phyloP scores from a whole-genome alignment of 1,140 invertebrate genomes.

The Drosophila kepulauana region DNA sequence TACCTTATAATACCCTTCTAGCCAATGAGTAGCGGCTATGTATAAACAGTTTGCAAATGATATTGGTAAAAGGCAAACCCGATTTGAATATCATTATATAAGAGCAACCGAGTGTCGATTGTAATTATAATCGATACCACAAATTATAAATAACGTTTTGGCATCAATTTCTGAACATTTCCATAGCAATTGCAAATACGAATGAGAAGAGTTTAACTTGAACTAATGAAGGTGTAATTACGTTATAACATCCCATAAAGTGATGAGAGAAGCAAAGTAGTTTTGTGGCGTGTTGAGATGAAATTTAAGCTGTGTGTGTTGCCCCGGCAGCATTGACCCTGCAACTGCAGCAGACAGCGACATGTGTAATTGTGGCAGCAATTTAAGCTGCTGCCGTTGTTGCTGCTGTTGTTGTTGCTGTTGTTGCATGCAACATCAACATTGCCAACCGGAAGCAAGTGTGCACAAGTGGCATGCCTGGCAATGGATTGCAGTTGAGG shows the following conservation, averaged over 20 bases:
- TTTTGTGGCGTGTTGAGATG: constrained; percentile 55
- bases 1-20: too few relatives aligned
- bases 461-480: constrained; percentile 56
- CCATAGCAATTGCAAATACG: too few relatives aligned
- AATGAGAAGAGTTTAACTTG: not conserved
- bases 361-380: constrained; percentile 81
- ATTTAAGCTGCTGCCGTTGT: constrained; percentile 64
- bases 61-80: too few relatives aligned
- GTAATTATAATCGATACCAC: too few relatives aligned
- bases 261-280: not conserved
- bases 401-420: constrained; percentile 45
- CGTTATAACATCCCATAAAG: not conserved
- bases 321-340: constrained; percentile 74
- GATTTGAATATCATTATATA: too few relatives aligned
- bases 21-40: too few relatives aligned
- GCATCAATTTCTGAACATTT: too few relatives aligned
- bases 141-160: too few relatives aligned
- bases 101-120: too few relatives aligned
- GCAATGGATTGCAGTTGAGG: constrained; percentile 27
- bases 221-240: not conserved
- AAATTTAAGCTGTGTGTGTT: constrained; percentile 39
- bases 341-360: constrained; percentile 70
- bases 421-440: constrained; percentile 60
- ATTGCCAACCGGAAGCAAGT: constrained; percentile 71
- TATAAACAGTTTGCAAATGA: too few relatives aligned